A percentile compares a stretch with the other conserved stretches of the same genome.
Evolutionary conservation across 2,888 invertebrate genomes (phyloP).

Genomic region (Lamellibrachia satsuma): DNA sequence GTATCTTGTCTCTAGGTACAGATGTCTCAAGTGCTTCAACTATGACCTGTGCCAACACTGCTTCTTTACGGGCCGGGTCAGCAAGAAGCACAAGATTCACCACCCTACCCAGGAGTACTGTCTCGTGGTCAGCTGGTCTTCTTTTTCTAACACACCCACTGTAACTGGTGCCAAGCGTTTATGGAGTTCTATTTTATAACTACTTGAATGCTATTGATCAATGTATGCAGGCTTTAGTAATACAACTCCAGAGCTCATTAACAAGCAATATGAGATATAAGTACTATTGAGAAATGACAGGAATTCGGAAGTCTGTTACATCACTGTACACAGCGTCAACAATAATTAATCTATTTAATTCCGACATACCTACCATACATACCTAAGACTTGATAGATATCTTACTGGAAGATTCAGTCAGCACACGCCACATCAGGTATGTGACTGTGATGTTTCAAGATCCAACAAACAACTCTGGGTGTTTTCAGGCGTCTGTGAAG

Average conservation of each 20-base stretch:
- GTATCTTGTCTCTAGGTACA: constrained; percentile 68
- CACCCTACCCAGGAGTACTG: constrained; percentile 77
- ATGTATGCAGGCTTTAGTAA: too few relatives aligned
- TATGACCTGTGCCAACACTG: constrained; percentile 77
- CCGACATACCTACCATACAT: neutral
- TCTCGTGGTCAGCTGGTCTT: constrained; percentile 49
- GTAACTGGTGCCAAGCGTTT: neutral
- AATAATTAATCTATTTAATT: neutral
- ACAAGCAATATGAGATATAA: neutral
- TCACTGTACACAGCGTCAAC: neutral
- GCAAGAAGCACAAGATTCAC: constrained; percentile 73
- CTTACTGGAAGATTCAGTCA: neutral
- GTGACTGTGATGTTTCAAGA: neutral
- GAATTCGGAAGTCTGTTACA: neutral
- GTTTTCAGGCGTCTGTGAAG: constrained; percentile 62
- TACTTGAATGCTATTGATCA: too few relatives aligned
- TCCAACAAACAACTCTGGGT: constrained; percentile 21
- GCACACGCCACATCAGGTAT: neutral
- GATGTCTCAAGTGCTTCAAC: constrained; percentile 74
- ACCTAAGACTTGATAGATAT: neutral
- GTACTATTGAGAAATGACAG: neutral
- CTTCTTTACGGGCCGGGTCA: constrained; percentile 73
- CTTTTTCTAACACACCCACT: neutral
- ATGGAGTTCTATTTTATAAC: too few relatives aligned
- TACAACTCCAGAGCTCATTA: too few relatives aligned